Conservation (phyloP, 2,888 invertebrate species). For the Drosophila algonquin region DNA sequence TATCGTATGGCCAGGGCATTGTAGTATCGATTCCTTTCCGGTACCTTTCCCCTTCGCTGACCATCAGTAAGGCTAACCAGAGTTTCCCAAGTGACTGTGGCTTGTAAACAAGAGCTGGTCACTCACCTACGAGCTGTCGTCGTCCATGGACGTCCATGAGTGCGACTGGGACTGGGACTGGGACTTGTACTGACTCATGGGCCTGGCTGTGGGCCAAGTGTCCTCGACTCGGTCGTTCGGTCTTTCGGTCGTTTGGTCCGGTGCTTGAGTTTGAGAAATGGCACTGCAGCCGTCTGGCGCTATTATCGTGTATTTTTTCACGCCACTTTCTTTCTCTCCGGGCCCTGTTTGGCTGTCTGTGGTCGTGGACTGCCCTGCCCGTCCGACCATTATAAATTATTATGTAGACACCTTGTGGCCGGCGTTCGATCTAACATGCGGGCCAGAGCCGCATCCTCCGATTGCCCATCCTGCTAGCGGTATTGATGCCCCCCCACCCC, state of each 20-base stretch:
- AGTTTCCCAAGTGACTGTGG: constrained; percentile 25
- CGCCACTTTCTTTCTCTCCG: constrained; percentile 22
- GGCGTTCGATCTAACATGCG: constrained; percentile 28
- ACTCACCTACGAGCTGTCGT: constrained; percentile 35
- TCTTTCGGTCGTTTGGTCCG: constrained; percentile 25
- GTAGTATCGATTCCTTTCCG: constrained; percentile 20
- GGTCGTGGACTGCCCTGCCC: constrained; percentile 37
- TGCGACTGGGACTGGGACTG: neutral
- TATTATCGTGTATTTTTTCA: constrained; percentile 32
- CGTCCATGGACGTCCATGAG: neutral
- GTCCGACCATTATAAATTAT: constrained; percentile 46
- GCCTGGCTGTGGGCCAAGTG: constrained; percentile 30
- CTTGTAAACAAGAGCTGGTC: constrained; percentile 46
- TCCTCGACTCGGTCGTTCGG: constrained; percentile 24
- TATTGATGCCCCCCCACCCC: no score
- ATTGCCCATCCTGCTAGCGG: constrained; percentile 4
- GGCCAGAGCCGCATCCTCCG: constrained; percentile 5
- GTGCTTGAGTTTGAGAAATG: constrained; percentile 49
- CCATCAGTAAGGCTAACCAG: constrained; percentile 22
- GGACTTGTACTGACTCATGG: constrained; percentile 7
- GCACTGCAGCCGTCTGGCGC: constrained; percentile 51
- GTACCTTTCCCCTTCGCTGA: constrained; percentile 1
- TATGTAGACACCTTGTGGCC: constrained; percentile 44
- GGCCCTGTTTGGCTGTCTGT: constrained; percentile 5
- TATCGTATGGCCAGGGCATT: neutral